Evolutionary conservation across 35 echinoderm and acorn worm genomes (phyloP).

Genomic region (Heliocidaris erythrogramma): DNA sequence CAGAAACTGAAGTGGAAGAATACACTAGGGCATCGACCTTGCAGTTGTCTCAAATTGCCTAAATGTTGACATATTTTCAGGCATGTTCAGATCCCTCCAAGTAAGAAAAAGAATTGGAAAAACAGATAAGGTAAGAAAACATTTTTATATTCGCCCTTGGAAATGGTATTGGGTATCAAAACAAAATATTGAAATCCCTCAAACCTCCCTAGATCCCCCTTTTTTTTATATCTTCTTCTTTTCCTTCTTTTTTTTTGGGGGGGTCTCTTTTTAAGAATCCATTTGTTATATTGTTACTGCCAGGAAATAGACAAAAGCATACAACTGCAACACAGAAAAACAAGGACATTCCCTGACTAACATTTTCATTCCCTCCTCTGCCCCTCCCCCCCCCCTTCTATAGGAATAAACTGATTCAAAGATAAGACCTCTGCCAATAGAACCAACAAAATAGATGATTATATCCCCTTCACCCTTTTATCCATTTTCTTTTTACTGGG

Average conservation of each 20-base stretch:
- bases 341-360: too few species aligned
- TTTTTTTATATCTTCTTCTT: background rate
- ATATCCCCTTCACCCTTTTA: background rate
- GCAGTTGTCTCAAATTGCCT: background rate
- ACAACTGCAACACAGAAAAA: too few species aligned
- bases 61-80: slow-evolving; percentile 12
- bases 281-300: background rate
- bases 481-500: too few species aligned
- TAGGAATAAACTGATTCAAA: too few species aligned
- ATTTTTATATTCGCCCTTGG: background rate
- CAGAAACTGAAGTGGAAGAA: background rate
- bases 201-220: background rate
- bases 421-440: too few species aligned
- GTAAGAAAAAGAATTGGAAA: background rate
- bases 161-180: slow-evolving; percentile 4
- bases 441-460: too few species aligned
- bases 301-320: background rate
- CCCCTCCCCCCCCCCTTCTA: background rate
- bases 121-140: slow-evolving; percentile 4
- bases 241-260: background rate
- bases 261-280: background rate
- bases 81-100: background rate
- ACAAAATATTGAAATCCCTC: background rate
- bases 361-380: background rate
- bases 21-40: background rate